These are phyloP conservation scores for Schizaphis graminum DNA, from an alignment of 2,888 invertebrate genomes.

Conservation along the genomic window DNA sequence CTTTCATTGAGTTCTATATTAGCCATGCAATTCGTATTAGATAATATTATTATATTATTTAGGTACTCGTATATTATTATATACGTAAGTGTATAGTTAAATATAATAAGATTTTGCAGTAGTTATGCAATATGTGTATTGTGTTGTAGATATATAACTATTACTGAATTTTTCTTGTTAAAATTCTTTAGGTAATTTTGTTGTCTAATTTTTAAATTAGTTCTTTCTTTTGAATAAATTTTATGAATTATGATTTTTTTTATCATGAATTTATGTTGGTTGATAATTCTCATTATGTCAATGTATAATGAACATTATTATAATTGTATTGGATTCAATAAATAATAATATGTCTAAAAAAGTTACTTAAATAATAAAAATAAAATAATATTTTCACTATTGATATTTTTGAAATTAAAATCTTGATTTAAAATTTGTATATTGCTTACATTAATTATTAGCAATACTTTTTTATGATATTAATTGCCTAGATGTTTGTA, in stretches of 20 bases:
- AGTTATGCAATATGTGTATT: not conserved
- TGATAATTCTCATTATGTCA: not conserved
- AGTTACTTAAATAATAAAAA: not conserved
- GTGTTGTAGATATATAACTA: not conserved
- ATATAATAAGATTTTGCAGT: not conserved
- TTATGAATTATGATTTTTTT: not conserved
- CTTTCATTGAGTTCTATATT: not conserved
- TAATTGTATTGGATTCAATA: not conserved
- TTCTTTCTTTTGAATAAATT: not conserved
- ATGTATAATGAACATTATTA: not conserved
- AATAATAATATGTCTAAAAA: not conserved
- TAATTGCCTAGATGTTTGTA: not conserved
- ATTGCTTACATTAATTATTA: not conserved
- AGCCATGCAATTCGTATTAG: not conserved
- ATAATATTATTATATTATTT: not conserved
- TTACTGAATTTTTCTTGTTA: not conserved
- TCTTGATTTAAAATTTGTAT: slow-evolving; percentile 1
- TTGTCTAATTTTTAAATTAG: not conserved
- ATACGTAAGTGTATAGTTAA: not conserved
- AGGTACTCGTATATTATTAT: too few species aligned
- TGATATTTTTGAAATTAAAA: not conserved
- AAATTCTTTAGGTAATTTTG: not conserved
- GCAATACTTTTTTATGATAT: slow-evolving; percentile 21
- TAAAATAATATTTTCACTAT: not conserved
- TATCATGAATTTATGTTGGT: not conserved